phyloP scores from a whole-genome alignment of 2,888 invertebrate species.

The Drosophila prolongata region DNA sequence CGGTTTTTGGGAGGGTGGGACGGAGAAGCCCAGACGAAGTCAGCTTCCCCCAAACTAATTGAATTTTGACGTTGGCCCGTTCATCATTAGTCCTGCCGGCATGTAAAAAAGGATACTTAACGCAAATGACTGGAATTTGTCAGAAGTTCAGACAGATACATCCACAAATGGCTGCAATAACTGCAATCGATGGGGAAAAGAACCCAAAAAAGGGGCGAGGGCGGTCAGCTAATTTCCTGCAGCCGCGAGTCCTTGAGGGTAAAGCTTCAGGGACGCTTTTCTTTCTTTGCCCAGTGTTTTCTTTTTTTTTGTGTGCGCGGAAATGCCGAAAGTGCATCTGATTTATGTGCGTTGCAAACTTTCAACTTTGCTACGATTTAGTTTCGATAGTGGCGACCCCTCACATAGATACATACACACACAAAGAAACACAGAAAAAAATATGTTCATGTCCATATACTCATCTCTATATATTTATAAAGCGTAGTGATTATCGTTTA shows the following conservation, averaged over 20 bases:
- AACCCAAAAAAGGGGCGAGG: not conserved
- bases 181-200: constrained; percentile 57
- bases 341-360: constrained; percentile 75
- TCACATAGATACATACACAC: constrained; percentile 33
- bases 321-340: constrained; percentile 80
- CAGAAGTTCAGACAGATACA: constrained; percentile 50
- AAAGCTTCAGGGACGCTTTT: constrained; percentile 32
- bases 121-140: constrained; percentile 67
- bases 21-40: not conserved
- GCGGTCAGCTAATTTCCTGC: constrained; percentile 62
- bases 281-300: constrained; percentile 20
- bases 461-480: too few species aligned
- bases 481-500: too few species aligned
- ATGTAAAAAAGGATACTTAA: constrained; percentile 63
- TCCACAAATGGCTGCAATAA: constrained; percentile 61
- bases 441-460: too few species aligned
- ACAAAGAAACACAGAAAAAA: not conserved
- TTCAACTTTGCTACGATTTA: constrained; percentile 57
- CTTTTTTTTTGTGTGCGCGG: constrained; percentile 42
- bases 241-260: constrained; percentile 34
- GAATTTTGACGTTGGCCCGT: constrained; percentile 70
- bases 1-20: constrained; percentile 1
- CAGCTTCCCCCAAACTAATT: constrained; percentile 57
- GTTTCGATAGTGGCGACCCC: constrained; percentile 33
- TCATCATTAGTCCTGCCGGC: constrained; percentile 59